Evolutionary conservation across 2,888 invertebrate genomes (phyloP).

Genomic region (Epiperipatus broadwayi): DNA sequence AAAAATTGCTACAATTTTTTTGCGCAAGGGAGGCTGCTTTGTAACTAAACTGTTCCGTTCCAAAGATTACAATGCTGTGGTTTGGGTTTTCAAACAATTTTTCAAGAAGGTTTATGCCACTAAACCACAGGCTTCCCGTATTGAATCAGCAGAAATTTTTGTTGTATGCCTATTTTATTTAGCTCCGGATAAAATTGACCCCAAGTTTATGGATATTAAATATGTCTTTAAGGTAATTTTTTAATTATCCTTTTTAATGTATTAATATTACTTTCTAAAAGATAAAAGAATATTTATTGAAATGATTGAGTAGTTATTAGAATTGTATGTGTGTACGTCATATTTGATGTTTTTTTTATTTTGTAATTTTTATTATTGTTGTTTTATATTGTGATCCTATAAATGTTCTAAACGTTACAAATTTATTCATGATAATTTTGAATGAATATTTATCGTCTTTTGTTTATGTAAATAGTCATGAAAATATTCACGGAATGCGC

Average conservation of each 20-base stretch:
- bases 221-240: constrained; percentile 90
- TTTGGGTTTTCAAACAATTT: constrained; percentile 88
- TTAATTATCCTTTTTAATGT: not conserved
- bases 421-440: too few relatives aligned
- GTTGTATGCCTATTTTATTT: constrained; percentile 85
- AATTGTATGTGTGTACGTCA: not conserved
- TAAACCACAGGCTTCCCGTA: constrained; percentile 93
- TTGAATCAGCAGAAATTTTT: constrained; percentile 97
- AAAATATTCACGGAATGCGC: too few relatives aligned
- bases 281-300: not conserved
- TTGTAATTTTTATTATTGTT: too few relatives aligned
- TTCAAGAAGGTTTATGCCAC: constrained; percentile 94
- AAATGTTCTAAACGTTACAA: too few relatives aligned
- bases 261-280: too few relatives aligned
- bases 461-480: too few relatives aligned
- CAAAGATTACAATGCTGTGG: constrained; percentile 81
- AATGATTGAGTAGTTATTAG: not conserved
- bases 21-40: constrained; percentile 84
- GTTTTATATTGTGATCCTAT: too few relatives aligned
- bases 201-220: constrained; percentile 74
- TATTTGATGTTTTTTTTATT: too few relatives aligned
- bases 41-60: constrained; percentile 95
- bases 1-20: constrained; percentile 70
- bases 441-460: too few relatives aligned
- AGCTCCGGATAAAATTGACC: constrained; percentile 79